phyloP scores from a whole-genome alignment of 2,797 vertebrate genomes.

The Propithecus deckenii region DNA sequence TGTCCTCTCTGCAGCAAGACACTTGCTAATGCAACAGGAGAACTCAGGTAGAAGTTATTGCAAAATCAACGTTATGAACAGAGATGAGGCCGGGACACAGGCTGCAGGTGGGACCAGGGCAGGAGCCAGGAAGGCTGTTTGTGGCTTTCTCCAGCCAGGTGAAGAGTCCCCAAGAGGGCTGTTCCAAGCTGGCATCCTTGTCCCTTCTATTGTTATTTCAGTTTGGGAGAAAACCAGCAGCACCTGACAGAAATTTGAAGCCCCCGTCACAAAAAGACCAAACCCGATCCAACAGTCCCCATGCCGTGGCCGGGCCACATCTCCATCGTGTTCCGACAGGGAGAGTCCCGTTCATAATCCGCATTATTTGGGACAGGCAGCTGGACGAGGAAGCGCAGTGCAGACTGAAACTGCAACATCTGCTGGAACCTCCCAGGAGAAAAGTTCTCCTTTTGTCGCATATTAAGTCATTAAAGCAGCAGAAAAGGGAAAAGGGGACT shows the following conservation, averaged over 20 bases:
- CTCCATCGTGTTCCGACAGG: not conserved
- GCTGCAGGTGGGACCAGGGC: accelerated
- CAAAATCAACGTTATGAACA: not conserved
- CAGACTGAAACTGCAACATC: not conserved
- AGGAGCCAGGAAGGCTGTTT: not conserved
- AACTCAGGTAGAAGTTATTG: not conserved
- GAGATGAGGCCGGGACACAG: not conserved
- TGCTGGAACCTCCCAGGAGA: slow-evolving; percentile 32
- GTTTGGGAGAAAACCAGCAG: not conserved
- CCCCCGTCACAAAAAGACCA: not conserved
- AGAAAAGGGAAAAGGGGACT: not conserved
- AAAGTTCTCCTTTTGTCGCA: slow-evolving; percentile 48
- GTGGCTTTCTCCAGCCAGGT: not conserved
- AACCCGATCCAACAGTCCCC: not conserved
- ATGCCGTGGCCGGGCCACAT: accelerated
- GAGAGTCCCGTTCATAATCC: not conserved
- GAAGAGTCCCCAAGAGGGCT: accelerated
- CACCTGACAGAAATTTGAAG: not conserved
- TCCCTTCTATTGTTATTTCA: not conserved
- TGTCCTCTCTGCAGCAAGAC: not conserved
- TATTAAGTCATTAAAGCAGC: slow-evolving; percentile 61
- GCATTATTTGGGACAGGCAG: not conserved
- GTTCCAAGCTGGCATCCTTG: not conserved
- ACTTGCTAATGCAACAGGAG: not conserved
- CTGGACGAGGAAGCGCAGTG: not conserved